These are phyloP conservation scores for Euschistus heros DNA, from an alignment of 1,140 invertebrate genomes.

Conservation along the genomic window DNA sequence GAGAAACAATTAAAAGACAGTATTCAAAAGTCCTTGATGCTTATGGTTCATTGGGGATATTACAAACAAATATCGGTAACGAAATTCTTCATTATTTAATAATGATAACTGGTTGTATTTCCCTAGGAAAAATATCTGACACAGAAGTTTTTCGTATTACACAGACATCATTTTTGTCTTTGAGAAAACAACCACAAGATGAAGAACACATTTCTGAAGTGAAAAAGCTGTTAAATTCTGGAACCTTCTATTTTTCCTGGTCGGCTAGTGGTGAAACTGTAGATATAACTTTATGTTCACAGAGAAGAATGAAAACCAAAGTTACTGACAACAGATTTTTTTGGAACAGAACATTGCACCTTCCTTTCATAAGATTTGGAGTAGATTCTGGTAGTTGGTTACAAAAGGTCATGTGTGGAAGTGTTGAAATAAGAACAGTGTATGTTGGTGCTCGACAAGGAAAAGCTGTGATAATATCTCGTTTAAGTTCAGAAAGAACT, in stretches of 20 bases:
- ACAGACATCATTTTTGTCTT: slow-evolving; percentile 76
- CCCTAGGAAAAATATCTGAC: slow-evolving; percentile 86
- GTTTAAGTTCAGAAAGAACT: slow-evolving; percentile 91
- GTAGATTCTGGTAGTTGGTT: slow-evolving; percentile 82
- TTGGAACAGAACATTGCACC: slow-evolving; percentile 53
- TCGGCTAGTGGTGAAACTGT: slow-evolving; percentile 39
- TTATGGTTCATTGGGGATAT: slow-evolving; percentile 83
- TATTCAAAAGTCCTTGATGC: slow-evolving; percentile 84
- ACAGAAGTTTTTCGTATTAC: slow-evolving; percentile 90
- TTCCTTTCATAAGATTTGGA: slow-evolving; percentile 81
- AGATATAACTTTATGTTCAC: slow-evolving; percentile 87
- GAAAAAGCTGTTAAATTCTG: slow-evolving; percentile 84
- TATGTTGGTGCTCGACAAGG: slow-evolving; percentile 90
- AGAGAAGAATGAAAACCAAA: slow-evolving; percentile 64
- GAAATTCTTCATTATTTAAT: slow-evolving; percentile 75
- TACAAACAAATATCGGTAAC: slow-evolving; percentile 76
- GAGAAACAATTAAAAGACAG: slow-evolving; percentile 73
- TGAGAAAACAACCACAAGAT: slow-evolving; percentile 67
- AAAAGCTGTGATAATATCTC: slow-evolving; percentile 83
- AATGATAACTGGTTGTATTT: slow-evolving; percentile 87
- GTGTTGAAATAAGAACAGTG: slow-evolving; percentile 88
- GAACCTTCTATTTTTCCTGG: slow-evolving; percentile 95
- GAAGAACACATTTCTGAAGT: slow-evolving; percentile 73
- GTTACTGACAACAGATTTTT: slow-evolving; percentile 64
- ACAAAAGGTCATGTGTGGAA: slow-evolving; percentile 88